Conservation (phyloP, 2,113 vertebrate species). For the Syrmaticus mikado region DNA sequence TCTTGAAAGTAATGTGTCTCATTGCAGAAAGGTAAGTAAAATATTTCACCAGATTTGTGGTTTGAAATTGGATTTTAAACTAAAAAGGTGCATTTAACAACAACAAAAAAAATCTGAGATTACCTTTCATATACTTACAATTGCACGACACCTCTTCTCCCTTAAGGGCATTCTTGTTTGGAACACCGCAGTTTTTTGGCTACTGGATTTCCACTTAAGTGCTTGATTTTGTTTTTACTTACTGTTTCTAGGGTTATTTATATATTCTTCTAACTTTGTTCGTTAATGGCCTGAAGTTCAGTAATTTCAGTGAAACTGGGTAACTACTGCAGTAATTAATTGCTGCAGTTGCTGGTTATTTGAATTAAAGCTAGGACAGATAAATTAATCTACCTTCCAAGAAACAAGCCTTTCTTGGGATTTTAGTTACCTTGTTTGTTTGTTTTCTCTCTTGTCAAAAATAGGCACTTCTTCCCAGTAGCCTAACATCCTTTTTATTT, state of each 20-base stretch:
- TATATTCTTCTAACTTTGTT: not conserved
- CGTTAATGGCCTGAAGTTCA: not conserved
- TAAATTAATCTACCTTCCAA: not conserved
- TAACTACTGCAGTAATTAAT: not conserved
- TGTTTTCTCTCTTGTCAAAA: not conserved
- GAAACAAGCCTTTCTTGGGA: not conserved
- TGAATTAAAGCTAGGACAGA: not conserved
- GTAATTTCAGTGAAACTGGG: not conserved
- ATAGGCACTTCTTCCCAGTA: not conserved
- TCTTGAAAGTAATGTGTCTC: conserved; percentile 79
- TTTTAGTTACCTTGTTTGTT: not conserved
- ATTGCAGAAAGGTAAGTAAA: conserved; percentile 80
- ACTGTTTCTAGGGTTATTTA: not conserved
- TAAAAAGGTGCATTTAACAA: not conserved
- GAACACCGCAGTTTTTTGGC: not conserved
- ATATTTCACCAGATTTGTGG: not conserved
- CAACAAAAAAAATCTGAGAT: not conserved
- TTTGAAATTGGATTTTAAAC: not conserved
- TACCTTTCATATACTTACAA: not conserved
- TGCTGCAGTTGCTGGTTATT: not conserved
- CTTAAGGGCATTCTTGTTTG: not conserved
- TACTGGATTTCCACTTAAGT: not conserved
- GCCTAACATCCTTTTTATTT: not conserved
- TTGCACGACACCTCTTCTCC: not conserved
- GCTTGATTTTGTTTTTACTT: not conserved